These are phyloP conservation scores for Leuciscus idus DNA, from an alignment of 2,113 vertebrate genomes.

Conservation along the genomic window DNA sequence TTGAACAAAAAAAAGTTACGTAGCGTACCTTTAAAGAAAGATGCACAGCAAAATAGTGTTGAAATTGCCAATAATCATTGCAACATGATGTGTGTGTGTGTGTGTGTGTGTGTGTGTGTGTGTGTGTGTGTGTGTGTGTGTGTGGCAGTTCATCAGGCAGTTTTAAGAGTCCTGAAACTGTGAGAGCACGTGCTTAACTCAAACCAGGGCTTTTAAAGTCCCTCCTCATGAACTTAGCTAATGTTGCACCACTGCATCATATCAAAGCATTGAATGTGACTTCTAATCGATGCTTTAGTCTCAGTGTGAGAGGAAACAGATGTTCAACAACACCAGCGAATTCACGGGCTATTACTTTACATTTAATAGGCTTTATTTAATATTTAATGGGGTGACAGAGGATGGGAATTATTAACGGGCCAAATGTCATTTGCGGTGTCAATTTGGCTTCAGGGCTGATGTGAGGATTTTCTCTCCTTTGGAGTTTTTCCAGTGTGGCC, in stretches of 20 bases:
- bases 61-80: neutral
- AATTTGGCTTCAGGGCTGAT: conserved; percentile 9
- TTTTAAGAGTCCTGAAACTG: neutral
- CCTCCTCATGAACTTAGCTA: neutral
- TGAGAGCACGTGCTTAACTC: neutral
- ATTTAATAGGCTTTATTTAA: conserved; percentile 34
- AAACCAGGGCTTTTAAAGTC: neutral
- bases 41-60: neutral
- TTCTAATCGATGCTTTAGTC: neutral
- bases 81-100: neutral
- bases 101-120: too few species aligned
- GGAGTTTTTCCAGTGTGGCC: conserved; percentile 13
- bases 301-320: conserved; percentile 2
- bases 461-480: neutral
- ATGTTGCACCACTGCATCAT: neutral
- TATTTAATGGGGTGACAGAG: conserved; percentile 8
- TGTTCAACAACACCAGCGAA: conserved; percentile 7
- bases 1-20: too few species aligned
- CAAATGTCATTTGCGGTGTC: neutral
- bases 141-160: neutral
- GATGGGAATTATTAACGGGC: conserved; percentile 7
- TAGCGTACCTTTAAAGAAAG: neutral
- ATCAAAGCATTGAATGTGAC: neutral
- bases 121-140: too few species aligned
- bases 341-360: conserved; percentile 14